Evolutionary conservation across 1,140 invertebrate genomes (phyloP).

Genomic region (Capitella teleta): DNA sequence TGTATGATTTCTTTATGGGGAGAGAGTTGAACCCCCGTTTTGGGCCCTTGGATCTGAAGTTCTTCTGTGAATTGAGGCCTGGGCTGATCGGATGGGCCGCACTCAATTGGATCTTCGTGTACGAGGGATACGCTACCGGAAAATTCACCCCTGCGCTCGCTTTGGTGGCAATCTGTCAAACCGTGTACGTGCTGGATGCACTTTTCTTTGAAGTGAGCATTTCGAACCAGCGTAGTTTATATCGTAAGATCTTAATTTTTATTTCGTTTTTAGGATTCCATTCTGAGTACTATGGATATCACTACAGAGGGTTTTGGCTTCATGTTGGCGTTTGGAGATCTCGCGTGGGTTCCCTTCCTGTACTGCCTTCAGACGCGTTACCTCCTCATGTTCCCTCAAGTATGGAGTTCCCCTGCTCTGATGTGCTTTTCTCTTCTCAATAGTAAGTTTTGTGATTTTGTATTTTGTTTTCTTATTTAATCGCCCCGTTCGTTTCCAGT

Average conservation of each 20-base stretch:
- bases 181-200: slow-evolving; percentile 52
- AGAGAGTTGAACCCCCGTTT: slow-evolving; percentile 63
- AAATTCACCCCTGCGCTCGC: slow-evolving; percentile 29
- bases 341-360: slow-evolving; percentile 53
- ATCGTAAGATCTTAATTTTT: not conserved
- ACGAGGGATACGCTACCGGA: slow-evolving; percentile 34
- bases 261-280: slow-evolving; percentile 43
- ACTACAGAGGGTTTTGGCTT: slow-evolving; percentile 60
- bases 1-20: slow-evolving; percentile 71
- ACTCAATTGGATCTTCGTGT: slow-evolving; percentile 39
- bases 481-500: slow-evolving; percentile 30
- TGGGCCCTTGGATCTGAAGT: slow-evolving; percentile 60
- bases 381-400: slow-evolving; percentile 19
- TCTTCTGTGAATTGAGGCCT: slow-evolving; percentile 45
- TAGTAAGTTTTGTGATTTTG: slow-evolving; percentile 1
- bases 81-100: slow-evolving; percentile 45
- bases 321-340: slow-evolving; percentile 50
- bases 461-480: slow-evolving; percentile 6
- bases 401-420: slow-evolving; percentile 17
- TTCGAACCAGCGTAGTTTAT: not conserved
- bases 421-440: not conserved
- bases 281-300: slow-evolving; percentile 56
- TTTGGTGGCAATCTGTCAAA: slow-evolving; percentile 46
- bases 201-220: slow-evolving; percentile 47
- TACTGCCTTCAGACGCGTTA: slow-evolving; percentile 37